phyloP scores from a whole-genome alignment of 2,888 invertebrate species.

The Apodemia zela region DNA sequence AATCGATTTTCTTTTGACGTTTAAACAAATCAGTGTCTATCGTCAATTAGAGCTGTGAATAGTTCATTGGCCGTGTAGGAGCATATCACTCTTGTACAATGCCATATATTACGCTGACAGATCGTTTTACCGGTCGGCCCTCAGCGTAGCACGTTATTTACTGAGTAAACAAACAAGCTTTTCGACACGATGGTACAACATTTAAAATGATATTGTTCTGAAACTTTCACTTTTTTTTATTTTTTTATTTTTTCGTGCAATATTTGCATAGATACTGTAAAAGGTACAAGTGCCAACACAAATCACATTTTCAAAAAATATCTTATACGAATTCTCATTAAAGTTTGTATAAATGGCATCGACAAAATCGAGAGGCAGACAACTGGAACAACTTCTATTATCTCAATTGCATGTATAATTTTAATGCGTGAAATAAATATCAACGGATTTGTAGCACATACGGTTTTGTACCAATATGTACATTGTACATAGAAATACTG shows the following conservation, averaged over 20 bases:
- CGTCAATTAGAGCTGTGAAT: constrained; percentile 10
- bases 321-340: too few species aligned
- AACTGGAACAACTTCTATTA: too few species aligned
- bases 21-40: constrained; percentile 1
- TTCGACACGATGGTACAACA: constrained; percentile 13
- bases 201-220: constrained; percentile 11
- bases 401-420: too few species aligned
- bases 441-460: too few species aligned
- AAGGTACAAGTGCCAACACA: background rate
- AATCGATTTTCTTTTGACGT: constrained; percentile 13
- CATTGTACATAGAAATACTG: too few species aligned
- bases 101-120: constrained; percentile 6
- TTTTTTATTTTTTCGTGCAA: background rate
- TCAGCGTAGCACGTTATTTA: constrained; percentile 13
- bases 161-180: constrained; percentile 15
- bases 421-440: too few species aligned
- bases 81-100: constrained; percentile 12
- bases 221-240: background rate
- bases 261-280: background rate
- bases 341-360: too few species aligned
- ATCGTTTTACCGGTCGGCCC: constrained; percentile 14
- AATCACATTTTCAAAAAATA: background rate
- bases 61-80: constrained; percentile 9
- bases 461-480: too few species aligned
- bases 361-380: too few species aligned